phyloP scores from a whole-genome alignment of 2,888 invertebrate genomes.

The Drosophila atripex region DNA sequence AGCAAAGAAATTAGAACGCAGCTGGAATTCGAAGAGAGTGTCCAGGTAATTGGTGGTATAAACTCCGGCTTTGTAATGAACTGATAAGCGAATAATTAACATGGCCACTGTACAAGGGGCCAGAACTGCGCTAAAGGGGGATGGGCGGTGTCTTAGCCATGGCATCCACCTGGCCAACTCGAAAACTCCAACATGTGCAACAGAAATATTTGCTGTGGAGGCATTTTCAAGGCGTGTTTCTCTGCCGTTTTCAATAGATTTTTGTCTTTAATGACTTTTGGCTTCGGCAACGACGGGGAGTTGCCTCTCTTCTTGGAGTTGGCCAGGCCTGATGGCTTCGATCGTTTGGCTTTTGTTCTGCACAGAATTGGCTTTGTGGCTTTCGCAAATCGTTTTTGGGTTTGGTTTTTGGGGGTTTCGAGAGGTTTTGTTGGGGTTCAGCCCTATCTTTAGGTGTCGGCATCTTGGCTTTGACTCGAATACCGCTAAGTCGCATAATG shows the following conservation, averaged over 20 bases:
- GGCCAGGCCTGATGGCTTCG: constrained; percentile 57
- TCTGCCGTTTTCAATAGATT: constrained; percentile 69
- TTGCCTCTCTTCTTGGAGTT: constrained; percentile 13
- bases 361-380: constrained; percentile 47
- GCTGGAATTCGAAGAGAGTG: constrained; percentile 29
- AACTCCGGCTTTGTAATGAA: constrained; percentile 60
- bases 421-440: constrained; percentile 1
- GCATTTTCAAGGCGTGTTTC: constrained; percentile 67
- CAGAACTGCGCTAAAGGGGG: not conserved
- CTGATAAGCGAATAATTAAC: constrained; percentile 78
- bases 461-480: constrained; percentile 27
- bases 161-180: constrained; percentile 38
- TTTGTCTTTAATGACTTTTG: constrained; percentile 73
- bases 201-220: constrained; percentile 36
- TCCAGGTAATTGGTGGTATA: constrained; percentile 29
- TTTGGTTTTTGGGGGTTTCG: constrained; percentile 18
- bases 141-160: constrained; percentile 1
- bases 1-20: constrained; percentile 44
- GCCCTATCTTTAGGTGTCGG: constrained; percentile 37
- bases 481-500: constrained; percentile 46
- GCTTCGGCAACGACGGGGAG: constrained; percentile 29
- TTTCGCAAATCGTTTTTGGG: constrained; percentile 39
- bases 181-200: constrained; percentile 29
- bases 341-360: constrained; percentile 64
- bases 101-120: constrained; percentile 17